Percentiles rank a stretch among this genome's conserved stretches.
These are phyloP conservation scores for Pachliopta kotzebuea DNA, from an alignment of 2,888 invertebrate genomes.

Conservation along the genomic window DNA sequence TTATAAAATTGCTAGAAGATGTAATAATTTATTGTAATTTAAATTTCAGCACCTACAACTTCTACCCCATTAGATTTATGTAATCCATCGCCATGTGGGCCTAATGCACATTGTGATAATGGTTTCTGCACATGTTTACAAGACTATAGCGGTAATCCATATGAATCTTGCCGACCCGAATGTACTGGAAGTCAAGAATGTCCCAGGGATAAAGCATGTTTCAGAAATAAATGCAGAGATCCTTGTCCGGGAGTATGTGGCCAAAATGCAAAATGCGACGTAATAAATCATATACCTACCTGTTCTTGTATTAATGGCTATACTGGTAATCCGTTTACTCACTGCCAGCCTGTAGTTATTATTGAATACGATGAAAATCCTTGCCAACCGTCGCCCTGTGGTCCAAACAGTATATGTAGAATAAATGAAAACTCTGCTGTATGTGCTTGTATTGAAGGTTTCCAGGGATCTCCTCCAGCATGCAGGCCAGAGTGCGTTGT, in stretches of 20 bases:
- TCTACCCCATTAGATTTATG: conserved; percentile 79
- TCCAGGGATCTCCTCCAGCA: conserved; percentile 88
- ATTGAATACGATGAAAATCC: conserved; percentile 80
- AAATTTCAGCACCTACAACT: conserved; percentile 58
- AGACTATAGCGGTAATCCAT: conserved; percentile 86
- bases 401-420: conserved; percentile 88
- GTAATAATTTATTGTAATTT: conserved; percentile 3
- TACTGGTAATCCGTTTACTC: conserved; percentile 87
- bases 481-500: conserved; percentile 92
- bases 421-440: conserved; percentile 88
- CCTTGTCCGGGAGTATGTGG: conserved; percentile 89
- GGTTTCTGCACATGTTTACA: conserved; percentile 85
- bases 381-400: conserved; percentile 89
- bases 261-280: conserved; percentile 85
- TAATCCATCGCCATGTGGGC: conserved; percentile 86
- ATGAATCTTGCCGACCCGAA: conserved; percentile 86
- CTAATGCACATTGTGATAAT: conserved; percentile 85
- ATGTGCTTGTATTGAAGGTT: conserved; percentile 88
- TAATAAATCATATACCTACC: conserved; percentile 87
- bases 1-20: too few species aligned
- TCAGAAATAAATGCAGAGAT: conserved; percentile 86
- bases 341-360: conserved; percentile 63
- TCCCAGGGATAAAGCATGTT: conserved; percentile 84
- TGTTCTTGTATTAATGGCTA: conserved; percentile 84
- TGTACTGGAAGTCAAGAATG: conserved; percentile 87